Evolutionary conservation across 2,888 invertebrate species (phyloP).

Genomic region (Lottia gigantea): DNA sequence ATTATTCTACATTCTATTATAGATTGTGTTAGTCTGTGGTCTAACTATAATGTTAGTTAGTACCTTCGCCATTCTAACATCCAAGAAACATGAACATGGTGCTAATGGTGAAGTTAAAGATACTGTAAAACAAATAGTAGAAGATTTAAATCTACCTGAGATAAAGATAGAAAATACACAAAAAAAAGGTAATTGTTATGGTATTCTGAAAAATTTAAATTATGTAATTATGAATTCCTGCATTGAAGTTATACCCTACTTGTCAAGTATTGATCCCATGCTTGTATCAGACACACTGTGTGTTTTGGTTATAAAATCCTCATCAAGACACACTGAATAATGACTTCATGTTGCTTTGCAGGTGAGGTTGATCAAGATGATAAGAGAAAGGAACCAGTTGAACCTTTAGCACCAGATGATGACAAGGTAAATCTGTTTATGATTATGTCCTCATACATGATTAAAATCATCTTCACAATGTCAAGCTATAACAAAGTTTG

Average conservation of each 20-base stretch:
- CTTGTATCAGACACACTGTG: too few species aligned
- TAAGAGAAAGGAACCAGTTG: slow-evolving; percentile 49
- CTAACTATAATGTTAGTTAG: slow-evolving; percentile 89
- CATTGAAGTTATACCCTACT: too few species aligned
- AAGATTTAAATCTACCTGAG: neutral
- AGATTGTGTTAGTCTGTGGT: slow-evolving; percentile 84
- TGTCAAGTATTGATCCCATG: too few species aligned
- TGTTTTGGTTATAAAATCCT: too few species aligned
- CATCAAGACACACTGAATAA: too few species aligned
- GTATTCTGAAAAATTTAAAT: neutral
- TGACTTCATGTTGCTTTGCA: slow-evolving; percentile 1
- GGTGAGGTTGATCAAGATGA: slow-evolving; percentile 25
- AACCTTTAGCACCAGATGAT: slow-evolving; percentile 46
- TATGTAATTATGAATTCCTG: too few species aligned
- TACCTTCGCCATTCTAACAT: slow-evolving; percentile 86
- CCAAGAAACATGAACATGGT: slow-evolving; percentile 59
- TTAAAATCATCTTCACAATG: too few species aligned
- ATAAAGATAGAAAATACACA: neutral
- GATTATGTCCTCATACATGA: too few species aligned
- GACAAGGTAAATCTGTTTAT: neutral
- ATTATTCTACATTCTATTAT: slow-evolving; percentile 40
- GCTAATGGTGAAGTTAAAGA: slow-evolving; percentile 3
- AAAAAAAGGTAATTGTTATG: neutral
- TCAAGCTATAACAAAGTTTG: too few species aligned
- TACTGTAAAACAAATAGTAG: slow-evolving; percentile 14